Base-by-base conservation (phyloP, 2,888 invertebrate genomes). In the Synanthedon formicaeformis region DNA sequence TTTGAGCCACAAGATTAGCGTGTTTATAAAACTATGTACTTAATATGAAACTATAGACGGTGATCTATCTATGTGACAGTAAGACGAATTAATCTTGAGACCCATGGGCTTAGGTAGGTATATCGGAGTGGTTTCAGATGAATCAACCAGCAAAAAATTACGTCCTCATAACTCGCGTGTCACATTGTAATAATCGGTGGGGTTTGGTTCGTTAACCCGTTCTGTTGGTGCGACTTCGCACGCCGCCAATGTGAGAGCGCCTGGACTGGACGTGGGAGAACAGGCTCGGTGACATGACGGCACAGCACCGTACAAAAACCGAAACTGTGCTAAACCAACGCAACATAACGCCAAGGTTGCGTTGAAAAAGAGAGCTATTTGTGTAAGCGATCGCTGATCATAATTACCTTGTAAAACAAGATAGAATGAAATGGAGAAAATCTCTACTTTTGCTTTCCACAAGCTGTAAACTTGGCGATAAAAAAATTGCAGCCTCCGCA, bases 261-360 rank as follows among this genome's bases (percentile, higher is more conserved):
- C 55, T 14, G 50, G 58, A 55, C 68, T 67, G 70, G 71, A 77
- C 80, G 84, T 84, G 82, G 82, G 84, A 76, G 84, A 81, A 84
- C 85, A 75, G 77, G 85, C 75, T 71, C 65, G 67, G 67, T 72
- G 76, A 73, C 76, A 45, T n/a, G 13, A 13, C 45, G n/a, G 13
- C 14, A 66, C 66, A 45, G n/a, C 45, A 13, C 13, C 14, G 45
- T 45, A 66, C 66, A 66, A 67, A 65, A 64, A 64, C 62, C 14
- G 14, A 45, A 45, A 45, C 45, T 45, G 45, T 45, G 45, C 45
- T 45, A 45, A 66, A 63, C 59, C 58, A 57, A 65, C 50, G 50
- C 41, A 50, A 50, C 34, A 50, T 16, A n/a, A 50, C 34, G 45
- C 27, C 63, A 63, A 58, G 61, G 63, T 62, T 66, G 71, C 69